Evolutionary conservation across 2,797 vertebrate genomes (phyloP), one percentile per base, ranked within the genome.

Genomic region (Hypotaenidia okinawae): DNA sequence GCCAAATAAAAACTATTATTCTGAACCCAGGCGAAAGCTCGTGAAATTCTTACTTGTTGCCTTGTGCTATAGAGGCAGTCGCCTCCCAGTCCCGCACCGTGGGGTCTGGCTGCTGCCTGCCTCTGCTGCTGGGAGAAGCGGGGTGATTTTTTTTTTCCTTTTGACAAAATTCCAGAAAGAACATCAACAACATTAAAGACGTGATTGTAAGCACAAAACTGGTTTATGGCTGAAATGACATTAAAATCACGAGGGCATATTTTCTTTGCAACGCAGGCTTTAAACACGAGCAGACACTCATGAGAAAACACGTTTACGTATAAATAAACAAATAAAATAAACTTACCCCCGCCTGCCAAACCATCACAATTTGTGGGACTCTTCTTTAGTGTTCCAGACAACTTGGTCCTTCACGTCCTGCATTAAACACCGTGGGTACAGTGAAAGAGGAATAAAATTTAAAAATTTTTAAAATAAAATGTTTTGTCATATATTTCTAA

Each of bases 311-410:
- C 43, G 73, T 93, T 94, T 28, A 63, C 96, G 97, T 28, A 63
- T 96, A 97, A 95, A 84, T 84, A 74, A 67, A 82, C 59, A 90
- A 85, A 96, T 89, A 58, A 3, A 43, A 82, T 63, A 85, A 85
- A 96, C 92, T 98, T 98, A 97, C 98, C 98, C 96, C 79, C 47
- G 94, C 96, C 96, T 97, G 97, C 94, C 93, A 98, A 97, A 96
- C 80, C 68, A 94, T 97, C 97, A 97, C 75, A 96, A 85, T 96
- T 93, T 96, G 95, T 94, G 94, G 52, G 88, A 89, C 70, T 97
- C 97, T 96, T 98, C 97, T 94, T 96, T 92, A 96, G 66, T 58
- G 83, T 77, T 89, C 95, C 67, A 95, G 70, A 91, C 62, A 94
- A 95, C 88, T 93, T 94, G 89, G 85, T 96, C 96, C 93, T 95